Evolutionary conservation across 2,888 invertebrate genomes (phyloP).

Genomic region (Andrena fulva): DNA sequence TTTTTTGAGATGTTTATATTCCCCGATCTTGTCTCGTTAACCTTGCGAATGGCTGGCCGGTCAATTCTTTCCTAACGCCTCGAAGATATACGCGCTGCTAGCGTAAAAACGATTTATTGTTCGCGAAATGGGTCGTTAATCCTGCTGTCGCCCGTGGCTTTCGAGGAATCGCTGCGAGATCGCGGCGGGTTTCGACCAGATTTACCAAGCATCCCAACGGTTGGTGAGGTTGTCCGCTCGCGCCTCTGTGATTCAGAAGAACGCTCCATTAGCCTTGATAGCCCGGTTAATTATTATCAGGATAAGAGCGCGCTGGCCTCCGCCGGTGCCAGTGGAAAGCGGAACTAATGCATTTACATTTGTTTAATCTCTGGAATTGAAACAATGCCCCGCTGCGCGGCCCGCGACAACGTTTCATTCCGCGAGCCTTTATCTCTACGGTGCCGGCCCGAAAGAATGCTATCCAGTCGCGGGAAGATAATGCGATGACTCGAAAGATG

Average conservation of each 20-base stretch:
- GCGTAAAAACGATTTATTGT: slow-evolving; percentile 5
- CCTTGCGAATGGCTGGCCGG: neutral
- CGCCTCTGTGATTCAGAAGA: slow-evolving; percentile 27
- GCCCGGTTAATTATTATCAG: slow-evolving; percentile 31
- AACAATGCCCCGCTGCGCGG: slow-evolving; percentile 6
- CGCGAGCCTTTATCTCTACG: neutral
- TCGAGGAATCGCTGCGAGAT: neutral
- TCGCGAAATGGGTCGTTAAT: neutral
- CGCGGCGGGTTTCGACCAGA: slow-evolving; percentile 1
- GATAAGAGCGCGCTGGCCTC: slow-evolving; percentile 6
- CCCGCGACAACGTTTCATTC: neutral
- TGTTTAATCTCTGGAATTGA: slow-evolving; percentile 10
- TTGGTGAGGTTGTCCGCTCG: neutral
- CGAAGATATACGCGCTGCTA: neutral
- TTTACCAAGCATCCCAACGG: slow-evolving; percentile 6
- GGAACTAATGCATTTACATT: slow-evolving; percentile 22
- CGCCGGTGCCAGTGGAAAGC: slow-evolving; percentile 6
- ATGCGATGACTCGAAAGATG: neutral
- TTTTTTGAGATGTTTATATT: no score
- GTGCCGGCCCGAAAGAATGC: no score
- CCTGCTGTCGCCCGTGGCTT: neutral
- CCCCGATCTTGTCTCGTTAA: neutral
- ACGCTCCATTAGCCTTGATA: slow-evolving; percentile 15
- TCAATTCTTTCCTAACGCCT: neutral
- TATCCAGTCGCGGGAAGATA: neutral